Percentiles rank a stretch among this genome's conserved stretches.
Evolutionary conservation across 2,888 invertebrate genomes (phyloP).

Genomic region (Microplitis deprimator): DNA sequence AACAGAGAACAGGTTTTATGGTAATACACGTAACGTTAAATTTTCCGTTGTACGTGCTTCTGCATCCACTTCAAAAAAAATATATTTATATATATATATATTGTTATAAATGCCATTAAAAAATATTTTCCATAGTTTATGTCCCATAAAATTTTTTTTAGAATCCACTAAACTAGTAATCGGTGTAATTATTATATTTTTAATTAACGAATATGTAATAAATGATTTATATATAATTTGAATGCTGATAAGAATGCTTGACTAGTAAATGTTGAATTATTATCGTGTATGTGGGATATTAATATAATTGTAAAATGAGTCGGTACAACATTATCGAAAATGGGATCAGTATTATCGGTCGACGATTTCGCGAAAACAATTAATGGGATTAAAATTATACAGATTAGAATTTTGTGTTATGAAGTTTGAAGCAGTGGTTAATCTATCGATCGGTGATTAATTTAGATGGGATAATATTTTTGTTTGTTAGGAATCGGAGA

Average conservation of each 20-base stretch:
- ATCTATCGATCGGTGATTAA: neutral
- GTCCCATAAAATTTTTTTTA: neutral
- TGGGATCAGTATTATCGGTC: neutral
- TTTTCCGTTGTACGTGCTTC: constrained; percentile 31
- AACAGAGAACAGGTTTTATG: constrained; percentile 14
- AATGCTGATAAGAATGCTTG: neutral
- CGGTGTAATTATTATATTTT: neutral
- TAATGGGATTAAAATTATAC: neutral
- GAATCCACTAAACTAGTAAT: neutral
- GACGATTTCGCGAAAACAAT: neutral
- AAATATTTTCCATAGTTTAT: neutral
- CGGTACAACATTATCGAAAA: neutral
- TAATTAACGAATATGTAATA: neutral
- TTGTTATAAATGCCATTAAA: neutral
- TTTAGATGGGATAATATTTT: neutral
- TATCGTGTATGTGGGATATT: neutral
- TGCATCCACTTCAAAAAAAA: constrained; percentile 28
- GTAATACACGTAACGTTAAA: constrained; percentile 21
- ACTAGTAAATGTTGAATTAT: neutral
- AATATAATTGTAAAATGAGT: neutral
- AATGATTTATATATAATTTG: neutral
- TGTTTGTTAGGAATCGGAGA: constrained; percentile 12
- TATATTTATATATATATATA: neutral
- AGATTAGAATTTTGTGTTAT: too few species aligned
- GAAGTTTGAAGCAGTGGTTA: too few species aligned